phyloP scores from a whole-genome alignment of 1,140 invertebrate genomes.

The Theocolax elegans region DNA sequence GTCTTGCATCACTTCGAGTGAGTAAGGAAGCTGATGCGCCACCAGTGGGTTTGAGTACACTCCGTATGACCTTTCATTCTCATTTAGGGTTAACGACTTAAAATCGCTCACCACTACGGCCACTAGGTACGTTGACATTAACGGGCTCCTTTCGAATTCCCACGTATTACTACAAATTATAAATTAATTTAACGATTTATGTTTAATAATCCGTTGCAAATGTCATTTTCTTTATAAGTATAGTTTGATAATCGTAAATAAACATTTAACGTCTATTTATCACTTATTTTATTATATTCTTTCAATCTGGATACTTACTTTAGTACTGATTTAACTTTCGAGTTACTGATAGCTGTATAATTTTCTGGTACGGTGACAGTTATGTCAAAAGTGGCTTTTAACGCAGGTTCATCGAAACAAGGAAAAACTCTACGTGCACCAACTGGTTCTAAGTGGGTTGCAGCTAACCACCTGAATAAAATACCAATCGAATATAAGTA shows the following conservation, averaged over 20 bases:
- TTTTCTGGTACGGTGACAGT: conserved; percentile 57
- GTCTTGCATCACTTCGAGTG: conserved; percentile 62
- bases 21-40: conserved; percentile 70
- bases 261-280: too few relatives aligned
- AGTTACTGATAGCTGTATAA: conserved; percentile 65
- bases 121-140: conserved; percentile 83
- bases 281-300: too few relatives aligned
- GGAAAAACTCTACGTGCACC: conserved; percentile 74
- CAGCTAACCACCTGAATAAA: conserved; percentile 63
- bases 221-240: too few relatives aligned
- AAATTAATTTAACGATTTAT: too few relatives aligned
- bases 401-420: conserved; percentile 77
- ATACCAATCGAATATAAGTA: too few relatives aligned
- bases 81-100: conserved; percentile 29
- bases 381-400: conserved; percentile 74
- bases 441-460: conserved; percentile 73
- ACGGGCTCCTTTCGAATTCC: conserved; percentile 72
- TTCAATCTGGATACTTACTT: too few relatives aligned
- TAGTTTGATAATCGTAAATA: too few relatives aligned
- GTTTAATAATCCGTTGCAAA: too few relatives aligned
- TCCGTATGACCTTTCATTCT: neutral
- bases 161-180: conserved; percentile 45
- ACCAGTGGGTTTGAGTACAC: conserved; percentile 76
- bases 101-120: conserved; percentile 80
- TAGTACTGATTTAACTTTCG: conserved; percentile 44